A percentile compares a stretch with the other conserved stretches of the same genome.
Evolutionary conservation across 2,888 invertebrate species (phyloP).

Genomic region (Lucinisca nassula): DNA sequence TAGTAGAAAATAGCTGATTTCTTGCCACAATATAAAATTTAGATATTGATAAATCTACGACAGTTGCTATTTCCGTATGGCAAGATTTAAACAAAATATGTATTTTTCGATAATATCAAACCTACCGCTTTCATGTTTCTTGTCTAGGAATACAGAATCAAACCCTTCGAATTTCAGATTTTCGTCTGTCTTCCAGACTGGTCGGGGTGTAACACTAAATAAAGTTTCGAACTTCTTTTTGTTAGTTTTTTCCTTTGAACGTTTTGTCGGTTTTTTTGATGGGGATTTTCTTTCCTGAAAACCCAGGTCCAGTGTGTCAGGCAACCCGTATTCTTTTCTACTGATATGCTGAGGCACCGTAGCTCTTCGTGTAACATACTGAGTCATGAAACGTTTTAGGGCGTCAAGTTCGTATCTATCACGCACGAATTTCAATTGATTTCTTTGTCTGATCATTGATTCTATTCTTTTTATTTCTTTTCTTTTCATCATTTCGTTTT

Average conservation of each 20-base stretch:
- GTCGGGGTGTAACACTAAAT: conserved; percentile 77
- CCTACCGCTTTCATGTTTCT: conserved; percentile 74
- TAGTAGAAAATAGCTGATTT: too few species aligned
- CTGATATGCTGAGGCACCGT: conserved; percentile 77
- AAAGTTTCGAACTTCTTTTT: conserved; percentile 72
- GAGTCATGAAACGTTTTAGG: conserved; percentile 80
- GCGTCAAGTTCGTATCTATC: conserved; percentile 78
- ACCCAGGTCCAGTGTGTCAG: conserved; percentile 67
- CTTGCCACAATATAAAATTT: too few species aligned
- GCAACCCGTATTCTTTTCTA: conserved; percentile 80
- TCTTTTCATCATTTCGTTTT: conserved; percentile 63
- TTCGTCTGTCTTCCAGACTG: conserved; percentile 57
- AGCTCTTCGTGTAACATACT: conserved; percentile 82
- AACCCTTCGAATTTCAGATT: conserved; percentile 82
- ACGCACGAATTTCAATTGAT: conserved; percentile 71
- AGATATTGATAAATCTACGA: too few species aligned
- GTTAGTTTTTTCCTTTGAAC: conserved; percentile 55
- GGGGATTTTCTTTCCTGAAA: conserved; percentile 34
- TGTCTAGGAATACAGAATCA: conserved; percentile 76
- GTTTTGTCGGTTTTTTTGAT: too few species aligned
- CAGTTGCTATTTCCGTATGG: too few species aligned
- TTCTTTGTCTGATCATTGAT: conserved; percentile 62
- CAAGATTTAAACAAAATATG: too few species aligned
- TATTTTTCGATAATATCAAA: too few species aligned
- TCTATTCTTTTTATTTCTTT: conserved; percentile 61